Conservation (phyloP, 2,113 vertebrate species). For the Psilopogon haemacephalus region DNA sequence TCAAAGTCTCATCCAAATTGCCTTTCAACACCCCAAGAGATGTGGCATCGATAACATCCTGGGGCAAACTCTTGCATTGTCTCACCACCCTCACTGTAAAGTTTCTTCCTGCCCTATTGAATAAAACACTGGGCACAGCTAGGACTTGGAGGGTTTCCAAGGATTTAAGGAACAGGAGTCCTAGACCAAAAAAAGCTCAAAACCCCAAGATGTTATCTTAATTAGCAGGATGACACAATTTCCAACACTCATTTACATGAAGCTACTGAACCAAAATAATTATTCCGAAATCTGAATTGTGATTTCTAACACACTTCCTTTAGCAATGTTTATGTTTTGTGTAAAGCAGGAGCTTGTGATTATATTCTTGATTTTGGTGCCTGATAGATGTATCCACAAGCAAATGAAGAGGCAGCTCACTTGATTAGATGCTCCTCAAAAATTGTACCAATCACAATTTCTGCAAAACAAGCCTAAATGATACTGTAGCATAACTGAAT, state of each 20-base stretch:
- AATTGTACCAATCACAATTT: neutral
- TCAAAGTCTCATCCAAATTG: no score
- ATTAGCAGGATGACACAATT: neutral
- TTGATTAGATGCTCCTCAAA: neutral
- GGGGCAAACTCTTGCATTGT: no score
- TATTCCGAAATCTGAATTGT: neutral
- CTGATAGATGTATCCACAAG: neutral
- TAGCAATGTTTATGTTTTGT: neutral
- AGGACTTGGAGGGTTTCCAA: neutral
- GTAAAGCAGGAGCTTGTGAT: neutral
- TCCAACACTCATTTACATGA: neutral
- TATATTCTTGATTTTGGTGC: neutral
- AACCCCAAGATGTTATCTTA: neutral
- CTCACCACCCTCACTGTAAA: no score
- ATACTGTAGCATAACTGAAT: neutral
- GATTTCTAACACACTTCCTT: neutral
- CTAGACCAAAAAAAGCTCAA: neutral
- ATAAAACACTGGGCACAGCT: neutral
- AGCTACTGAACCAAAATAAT: neutral
- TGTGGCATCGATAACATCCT: no score
- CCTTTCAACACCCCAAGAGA: no score
- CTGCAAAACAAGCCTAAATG: constrained; percentile 1
- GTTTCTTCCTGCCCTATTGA: neutral
- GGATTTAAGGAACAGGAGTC: neutral
- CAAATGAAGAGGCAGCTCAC: neutral